A percentile compares a stretch with the other conserved stretches of the same genome.
phyloP scores from a whole-genome alignment of 2,888 invertebrate species.

The Drosophila affinis region DNA sequence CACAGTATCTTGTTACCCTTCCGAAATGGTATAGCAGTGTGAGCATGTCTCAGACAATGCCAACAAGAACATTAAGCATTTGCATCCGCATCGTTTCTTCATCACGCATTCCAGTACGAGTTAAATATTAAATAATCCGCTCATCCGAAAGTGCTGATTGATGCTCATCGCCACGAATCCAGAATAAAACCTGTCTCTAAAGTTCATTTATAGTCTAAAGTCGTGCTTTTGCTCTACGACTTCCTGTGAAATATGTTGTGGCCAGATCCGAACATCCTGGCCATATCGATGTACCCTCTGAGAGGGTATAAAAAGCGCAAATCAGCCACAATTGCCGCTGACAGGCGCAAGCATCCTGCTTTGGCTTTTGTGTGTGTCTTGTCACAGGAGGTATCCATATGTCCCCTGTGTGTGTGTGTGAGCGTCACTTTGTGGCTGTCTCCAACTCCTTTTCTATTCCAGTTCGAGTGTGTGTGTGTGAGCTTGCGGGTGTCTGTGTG shows the following conservation, averaged over 20 bases:
- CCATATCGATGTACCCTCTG: background rate
- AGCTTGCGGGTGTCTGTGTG: constrained; percentile 17
- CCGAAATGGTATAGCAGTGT: no score
- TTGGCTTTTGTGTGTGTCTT: constrained; percentile 42
- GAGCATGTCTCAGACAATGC: no score
- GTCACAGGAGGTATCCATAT: constrained; percentile 25
- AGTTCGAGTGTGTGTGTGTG: constrained; percentile 14
- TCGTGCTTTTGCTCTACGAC: no score
- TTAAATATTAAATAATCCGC: no score
- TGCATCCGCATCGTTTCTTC: no score
- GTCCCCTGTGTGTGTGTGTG: constrained; percentile 6
- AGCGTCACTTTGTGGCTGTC: constrained; percentile 40
- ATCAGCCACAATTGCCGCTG: constrained; percentile 77
- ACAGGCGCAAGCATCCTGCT: constrained; percentile 69
- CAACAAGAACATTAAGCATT: no score
- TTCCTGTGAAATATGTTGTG: background rate
- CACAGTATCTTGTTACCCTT: no score
- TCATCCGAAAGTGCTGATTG: no score
- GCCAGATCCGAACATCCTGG: background rate
- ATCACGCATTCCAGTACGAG: no score
- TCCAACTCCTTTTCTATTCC: constrained; percentile 9
- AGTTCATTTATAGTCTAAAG: no score
- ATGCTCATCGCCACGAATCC: no score
- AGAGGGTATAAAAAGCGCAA: constrained; percentile 68
- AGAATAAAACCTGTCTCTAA: no score